Base-by-base conservation (phyloP, 2,113 vertebrate species). In the Sorex araneus region DNA sequence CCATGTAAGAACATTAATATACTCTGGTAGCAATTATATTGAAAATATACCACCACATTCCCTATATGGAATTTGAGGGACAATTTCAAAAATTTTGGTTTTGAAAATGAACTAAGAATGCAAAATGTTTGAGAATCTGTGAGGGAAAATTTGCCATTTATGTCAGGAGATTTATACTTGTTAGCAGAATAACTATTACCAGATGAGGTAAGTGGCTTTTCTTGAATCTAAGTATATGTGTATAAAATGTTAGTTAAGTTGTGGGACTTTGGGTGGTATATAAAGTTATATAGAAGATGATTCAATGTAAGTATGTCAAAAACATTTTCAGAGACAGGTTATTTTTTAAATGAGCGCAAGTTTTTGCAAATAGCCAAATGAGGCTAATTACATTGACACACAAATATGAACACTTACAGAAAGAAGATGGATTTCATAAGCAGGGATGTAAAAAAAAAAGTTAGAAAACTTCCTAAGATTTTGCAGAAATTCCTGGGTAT, bases 251-350 rank as follows among this genome's bases (percentile, higher is more conserved):
- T 40, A 57, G 74, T 79, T 74, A 78, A 74, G 36, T 81, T 47
- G 36, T 6, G 85, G 2, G 47, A 15, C 21, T 86, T 80, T 83
- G 13, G 11, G 34, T 64, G 32, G 13, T 84, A 93, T 78, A 5
- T 83, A 78, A 69, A 73, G 28, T 27, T 75, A 21, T 86, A 73
- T 36, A 43, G 64, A 86, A 90, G 28, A 47, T 87, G 30, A 86
- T 30, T 60, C 57, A 60, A 60, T 60, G 57, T 60, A 60, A 16
- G 57, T 60, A 60, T 60, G 8, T 60, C 57, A 60, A 60, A 60
- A 60, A 23, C 18, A 60, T 60, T 60, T 60, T 60, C 21, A 60
- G 57, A 60, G 57, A 60, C 21, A 23, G 57, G 19, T 23, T 60
- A 60, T 60, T 60, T 60, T 40, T 60, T 60, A 23, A 21, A 60